Evolutionary conservation across 2,888 invertebrate genomes (phyloP).

Genomic region (Gryllus longicercus): DNA sequence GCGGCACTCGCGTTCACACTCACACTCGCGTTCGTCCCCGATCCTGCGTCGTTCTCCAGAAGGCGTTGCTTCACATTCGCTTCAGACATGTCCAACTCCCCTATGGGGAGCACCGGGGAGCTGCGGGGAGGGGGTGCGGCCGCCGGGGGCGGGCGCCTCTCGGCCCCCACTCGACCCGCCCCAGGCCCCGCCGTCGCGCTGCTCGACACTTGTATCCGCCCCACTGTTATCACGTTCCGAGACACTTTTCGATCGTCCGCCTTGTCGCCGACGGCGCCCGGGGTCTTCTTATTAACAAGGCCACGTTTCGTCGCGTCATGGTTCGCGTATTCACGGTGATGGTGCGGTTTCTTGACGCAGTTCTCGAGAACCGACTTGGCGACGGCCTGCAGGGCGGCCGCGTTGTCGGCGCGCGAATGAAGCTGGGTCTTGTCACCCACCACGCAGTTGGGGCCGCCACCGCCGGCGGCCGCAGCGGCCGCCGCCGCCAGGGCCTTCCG

Average conservation of each 20-base stretch:
- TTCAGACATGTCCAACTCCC: slow-evolving; percentile 51
- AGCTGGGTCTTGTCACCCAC: too few relatives aligned
- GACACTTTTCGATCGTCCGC: slow-evolving; percentile 23
- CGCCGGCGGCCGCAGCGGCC: neutral
- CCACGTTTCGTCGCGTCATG: slow-evolving; percentile 26
- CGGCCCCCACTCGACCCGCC: neutral
- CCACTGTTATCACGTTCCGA: slow-evolving; percentile 31
- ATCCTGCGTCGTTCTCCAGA: slow-evolving; percentile 48
- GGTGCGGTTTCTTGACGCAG: slow-evolving; percentile 30
- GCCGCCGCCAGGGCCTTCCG: neutral
- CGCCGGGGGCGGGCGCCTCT: neutral
- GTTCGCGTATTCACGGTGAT: slow-evolving; percentile 28
- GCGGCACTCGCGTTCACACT: too few relatives aligned
- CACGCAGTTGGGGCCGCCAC: too few relatives aligned
- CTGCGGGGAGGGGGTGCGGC: neutral
- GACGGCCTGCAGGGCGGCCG: neutral
- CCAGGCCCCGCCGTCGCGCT: neutral
- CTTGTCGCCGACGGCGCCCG: slow-evolving; percentile 17
- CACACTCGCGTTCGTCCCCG: neutral
- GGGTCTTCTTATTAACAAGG: slow-evolving; percentile 18
- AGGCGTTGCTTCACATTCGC: slow-evolving; percentile 59
- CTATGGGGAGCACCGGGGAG: slow-evolving; percentile 44
- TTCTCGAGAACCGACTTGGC: slow-evolving; percentile 23
- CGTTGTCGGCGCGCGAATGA: neutral
- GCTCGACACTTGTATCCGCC: slow-evolving; percentile 26